A percentile compares a stretch with the other conserved stretches of the same genome.
phyloP scores from a whole-genome alignment of 1,140 invertebrate species.

The Diorhabda elongata region DNA sequence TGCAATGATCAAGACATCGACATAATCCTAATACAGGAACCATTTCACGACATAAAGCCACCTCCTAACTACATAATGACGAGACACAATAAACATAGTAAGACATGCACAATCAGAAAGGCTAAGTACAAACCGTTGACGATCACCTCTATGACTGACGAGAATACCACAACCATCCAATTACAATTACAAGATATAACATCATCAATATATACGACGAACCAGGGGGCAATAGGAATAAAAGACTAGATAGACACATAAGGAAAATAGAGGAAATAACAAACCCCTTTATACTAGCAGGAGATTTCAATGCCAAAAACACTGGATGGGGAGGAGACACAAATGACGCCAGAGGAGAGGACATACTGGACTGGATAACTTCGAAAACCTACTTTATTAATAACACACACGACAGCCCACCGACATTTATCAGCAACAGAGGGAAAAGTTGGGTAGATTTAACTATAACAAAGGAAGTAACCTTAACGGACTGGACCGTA shows the following conservation, averaged over 20 bases:
- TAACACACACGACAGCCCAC: neutral
- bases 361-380: neutral
- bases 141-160: too few relatives aligned
- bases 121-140: too few relatives aligned
- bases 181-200: neutral
- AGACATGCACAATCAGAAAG: too few relatives aligned
- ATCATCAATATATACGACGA: constrained; percentile 3
- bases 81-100: too few relatives aligned
- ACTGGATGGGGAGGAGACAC: too few relatives aligned
- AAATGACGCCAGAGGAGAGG: too few relatives aligned
- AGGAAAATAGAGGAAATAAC: too few relatives aligned
- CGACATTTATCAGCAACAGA: neutral
- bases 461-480: neutral
- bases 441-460: neutral
- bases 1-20: too few relatives aligned
- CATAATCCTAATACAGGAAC: neutral
- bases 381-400: neutral
- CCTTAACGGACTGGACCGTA: neutral
- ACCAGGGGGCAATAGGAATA: neutral
- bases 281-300: neutral
- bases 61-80: too few relatives aligned
- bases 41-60: neutral
- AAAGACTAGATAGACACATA: too few relatives aligned
- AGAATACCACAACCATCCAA: neutral
- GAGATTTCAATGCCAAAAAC: constrained; percentile 11